Conservation (phyloP, 2,113 vertebrate species). For the Rhinoptilus africanus region DNA sequence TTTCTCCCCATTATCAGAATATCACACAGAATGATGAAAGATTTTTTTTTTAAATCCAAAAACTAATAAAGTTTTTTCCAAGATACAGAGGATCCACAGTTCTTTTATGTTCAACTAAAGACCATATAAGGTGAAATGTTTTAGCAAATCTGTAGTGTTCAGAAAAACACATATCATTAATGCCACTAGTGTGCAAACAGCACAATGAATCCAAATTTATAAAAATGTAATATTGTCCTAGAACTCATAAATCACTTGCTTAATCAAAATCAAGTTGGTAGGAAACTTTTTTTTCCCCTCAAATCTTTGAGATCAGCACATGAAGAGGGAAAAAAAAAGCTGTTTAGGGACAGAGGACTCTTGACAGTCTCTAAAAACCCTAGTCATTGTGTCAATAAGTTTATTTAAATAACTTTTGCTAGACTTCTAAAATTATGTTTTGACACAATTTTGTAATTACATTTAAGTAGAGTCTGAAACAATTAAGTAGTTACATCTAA, state of each 20-base stretch:
- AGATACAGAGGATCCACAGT: not conserved
- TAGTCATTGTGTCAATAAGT: not conserved
- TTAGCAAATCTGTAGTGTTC: not conserved
- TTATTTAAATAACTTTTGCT: not conserved
- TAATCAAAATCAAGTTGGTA: not conserved
- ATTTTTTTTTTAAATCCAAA: not conserved
- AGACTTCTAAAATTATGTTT: not conserved
- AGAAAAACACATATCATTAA: not conserved
- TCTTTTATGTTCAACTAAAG: not conserved
- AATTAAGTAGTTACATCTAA: not conserved
- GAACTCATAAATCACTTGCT: not conserved
- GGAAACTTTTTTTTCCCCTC: not conserved
- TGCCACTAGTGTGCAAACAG: not conserved
- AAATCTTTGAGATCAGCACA: not conserved
- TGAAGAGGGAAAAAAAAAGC: not conserved
- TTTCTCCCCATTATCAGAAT: not conserved
- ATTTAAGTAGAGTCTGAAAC: not conserved
- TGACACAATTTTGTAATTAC: not conserved
- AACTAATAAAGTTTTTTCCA: not conserved
- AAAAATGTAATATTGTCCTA: not conserved
- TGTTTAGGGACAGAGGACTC: not conserved
- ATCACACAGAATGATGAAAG: not conserved
- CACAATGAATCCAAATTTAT: not conserved
- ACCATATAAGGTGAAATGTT: not conserved
- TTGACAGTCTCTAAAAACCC: not conserved